A percentile compares a stretch with the other conserved stretches of the same genome.
These are phyloP conservation scores for Hydrotaea cyrtoneurina DNA, from an alignment of 2,888 invertebrate species.

Conservation along the genomic window DNA sequence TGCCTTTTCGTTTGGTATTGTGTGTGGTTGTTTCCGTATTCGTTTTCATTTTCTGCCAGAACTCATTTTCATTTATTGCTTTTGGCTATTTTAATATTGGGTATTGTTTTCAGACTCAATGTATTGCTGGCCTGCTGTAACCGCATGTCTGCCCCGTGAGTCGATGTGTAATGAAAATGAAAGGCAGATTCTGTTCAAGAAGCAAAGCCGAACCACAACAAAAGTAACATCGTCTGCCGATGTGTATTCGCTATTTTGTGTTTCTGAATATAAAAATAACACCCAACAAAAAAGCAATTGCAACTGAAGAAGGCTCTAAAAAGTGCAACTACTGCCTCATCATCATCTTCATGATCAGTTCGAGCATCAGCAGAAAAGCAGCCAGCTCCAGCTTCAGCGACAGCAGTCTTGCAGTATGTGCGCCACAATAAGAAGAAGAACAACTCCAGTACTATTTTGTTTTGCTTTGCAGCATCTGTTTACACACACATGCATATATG, in stretches of 20 bases:
- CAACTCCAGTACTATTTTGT: not conserved
- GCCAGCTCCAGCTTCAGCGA: not conserved
- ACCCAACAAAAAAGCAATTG: constrained; percentile 58
- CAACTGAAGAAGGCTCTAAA: constrained; percentile 65
- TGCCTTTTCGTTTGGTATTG: constrained; percentile 4
- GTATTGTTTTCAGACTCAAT: constrained; percentile 46
- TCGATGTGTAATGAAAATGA: constrained; percentile 61
- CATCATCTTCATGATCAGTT: not conserved
- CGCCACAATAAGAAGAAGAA: not conserved
- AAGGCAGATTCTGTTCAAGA: constrained; percentile 48
- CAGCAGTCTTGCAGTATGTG: constrained; percentile 9
- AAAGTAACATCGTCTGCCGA: not conserved
- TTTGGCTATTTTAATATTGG: constrained; percentile 63
- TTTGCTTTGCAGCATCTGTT: not conserved
- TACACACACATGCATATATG: not conserved
- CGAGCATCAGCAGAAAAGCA: constrained; percentile 2
- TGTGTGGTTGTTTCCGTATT: not conserved
- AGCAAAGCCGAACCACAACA: constrained; percentile 6
- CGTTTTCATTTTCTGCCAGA: constrained; percentile 30
- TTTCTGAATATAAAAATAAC: constrained; percentile 48
- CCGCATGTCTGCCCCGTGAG: too few relatives aligned
- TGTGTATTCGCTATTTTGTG: constrained; percentile 1
- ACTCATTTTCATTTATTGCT: constrained; percentile 58
- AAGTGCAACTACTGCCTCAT: constrained; percentile 58
- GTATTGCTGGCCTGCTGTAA: constrained; percentile 45